These are phyloP conservation scores for Rachycentron canadum DNA, from an alignment of 2,797 vertebrate genomes.

Conservation along the genomic window DNA sequence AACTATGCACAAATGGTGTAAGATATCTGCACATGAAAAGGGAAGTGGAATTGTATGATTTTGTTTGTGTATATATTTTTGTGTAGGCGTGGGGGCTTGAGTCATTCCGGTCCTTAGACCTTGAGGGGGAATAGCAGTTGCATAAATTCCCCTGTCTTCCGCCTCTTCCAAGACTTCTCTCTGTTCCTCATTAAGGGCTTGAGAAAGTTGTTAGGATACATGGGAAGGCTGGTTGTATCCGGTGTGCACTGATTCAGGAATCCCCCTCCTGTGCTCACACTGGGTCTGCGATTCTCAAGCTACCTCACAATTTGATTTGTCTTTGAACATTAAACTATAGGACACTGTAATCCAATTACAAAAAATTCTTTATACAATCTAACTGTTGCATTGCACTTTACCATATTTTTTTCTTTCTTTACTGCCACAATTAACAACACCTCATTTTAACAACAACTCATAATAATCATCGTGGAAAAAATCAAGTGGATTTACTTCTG, in stretches of 20 bases:
- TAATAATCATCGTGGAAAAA: not conserved
- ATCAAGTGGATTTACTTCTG: not conserved
- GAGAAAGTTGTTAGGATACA: conserved; percentile 68
- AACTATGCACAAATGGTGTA: conserved; percentile 30
- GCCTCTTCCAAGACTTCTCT: conserved; percentile 50
- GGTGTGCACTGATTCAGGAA: conserved; percentile 59
- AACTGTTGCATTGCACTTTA: not conserved
- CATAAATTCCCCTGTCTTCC: conserved; percentile 58
- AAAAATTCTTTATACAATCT: not conserved
- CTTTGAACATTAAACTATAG: not conserved
- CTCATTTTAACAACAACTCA: not conserved
- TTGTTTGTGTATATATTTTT: not conserved
- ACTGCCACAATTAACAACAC: not conserved
- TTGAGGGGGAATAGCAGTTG: conserved; percentile 58
- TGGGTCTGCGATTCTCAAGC: conserved; percentile 21
- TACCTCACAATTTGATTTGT: not conserved
- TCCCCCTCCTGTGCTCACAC: conserved; percentile 45
- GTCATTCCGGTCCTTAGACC: conserved; percentile 66
- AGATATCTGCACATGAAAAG: conserved; percentile 25
- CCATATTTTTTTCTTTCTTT: not conserved
- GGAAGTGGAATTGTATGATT: conserved; percentile 36
- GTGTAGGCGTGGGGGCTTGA: conserved; percentile 48
- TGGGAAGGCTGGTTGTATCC: conserved; percentile 54
- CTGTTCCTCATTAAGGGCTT: conserved; percentile 75
- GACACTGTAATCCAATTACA: not conserved